Evolutionary conservation across 1,140 invertebrate genomes (phyloP).

Genomic region (Maconellicoccus hirsutus): DNA sequence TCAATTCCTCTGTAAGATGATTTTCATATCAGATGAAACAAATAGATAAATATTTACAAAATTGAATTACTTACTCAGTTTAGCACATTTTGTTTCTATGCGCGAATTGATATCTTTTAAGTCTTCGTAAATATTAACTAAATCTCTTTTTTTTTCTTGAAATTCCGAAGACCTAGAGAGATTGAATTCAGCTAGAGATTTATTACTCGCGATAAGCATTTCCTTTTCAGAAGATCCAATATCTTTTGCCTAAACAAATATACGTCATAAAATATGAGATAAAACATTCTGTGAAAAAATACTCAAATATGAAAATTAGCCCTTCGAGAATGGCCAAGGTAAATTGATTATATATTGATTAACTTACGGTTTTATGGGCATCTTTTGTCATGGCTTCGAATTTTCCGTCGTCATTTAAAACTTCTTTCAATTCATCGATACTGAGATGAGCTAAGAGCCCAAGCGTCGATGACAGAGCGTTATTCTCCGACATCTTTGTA

Average conservation of each 20-base stretch:
- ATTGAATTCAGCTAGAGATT: slow-evolving; percentile 76
- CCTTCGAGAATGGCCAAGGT: too few species aligned
- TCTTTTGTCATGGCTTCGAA: slow-evolving; percentile 66
- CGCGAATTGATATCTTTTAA: slow-evolving; percentile 51
- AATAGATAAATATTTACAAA: not conserved
- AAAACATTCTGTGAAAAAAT: slow-evolving; percentile 21
- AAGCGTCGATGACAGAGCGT: slow-evolving; percentile 27
- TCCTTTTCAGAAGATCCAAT: slow-evolving; percentile 70
- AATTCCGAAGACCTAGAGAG: slow-evolving; percentile 67
- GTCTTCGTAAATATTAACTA: slow-evolving; percentile 54
- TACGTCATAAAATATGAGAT: slow-evolving; percentile 16
- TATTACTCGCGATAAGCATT: slow-evolving; percentile 70
- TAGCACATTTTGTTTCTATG: slow-evolving; percentile 53
- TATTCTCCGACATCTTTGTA: slow-evolving; percentile 7
- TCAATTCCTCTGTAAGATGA: slow-evolving; percentile 26
- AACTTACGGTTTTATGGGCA: slow-evolving; percentile 53
- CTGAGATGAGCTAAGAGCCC: slow-evolving; percentile 44
- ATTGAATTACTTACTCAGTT: slow-evolving; percentile 45
- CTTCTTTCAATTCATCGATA: slow-evolving; percentile 65
- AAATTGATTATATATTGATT: too few species aligned
- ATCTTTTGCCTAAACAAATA: slow-evolving; percentile 44
- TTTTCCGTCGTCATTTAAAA: slow-evolving; percentile 72
- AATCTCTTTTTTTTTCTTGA: slow-evolving; percentile 51
- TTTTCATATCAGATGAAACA: not conserved
- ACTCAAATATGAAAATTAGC: not conserved